These are phyloP conservation scores for Stegodyphus mimosarum DNA, from an alignment of 1,140 invertebrate species.

Conservation along the genomic window DNA sequence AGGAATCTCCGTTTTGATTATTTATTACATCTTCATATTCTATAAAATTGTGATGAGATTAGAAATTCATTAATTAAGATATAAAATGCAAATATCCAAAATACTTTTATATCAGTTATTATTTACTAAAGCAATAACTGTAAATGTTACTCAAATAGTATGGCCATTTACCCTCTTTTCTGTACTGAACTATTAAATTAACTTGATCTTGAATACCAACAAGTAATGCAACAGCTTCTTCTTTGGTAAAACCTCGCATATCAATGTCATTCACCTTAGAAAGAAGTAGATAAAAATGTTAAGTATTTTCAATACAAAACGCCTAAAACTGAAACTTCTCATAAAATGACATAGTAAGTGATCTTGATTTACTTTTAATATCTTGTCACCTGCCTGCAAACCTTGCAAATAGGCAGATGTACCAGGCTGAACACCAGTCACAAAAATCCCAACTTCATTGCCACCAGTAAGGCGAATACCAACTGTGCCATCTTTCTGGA, in stretches of 20 bases:
- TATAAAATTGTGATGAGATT: slow-evolving; percentile 4
- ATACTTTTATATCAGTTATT: no score
- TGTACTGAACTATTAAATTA: slow-evolving; percentile 91
- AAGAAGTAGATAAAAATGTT: not conserved
- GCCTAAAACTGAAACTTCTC: not conserved
- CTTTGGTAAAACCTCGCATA: slow-evolving; percentile 93
- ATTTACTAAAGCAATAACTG: no score
- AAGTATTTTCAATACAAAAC: not conserved
- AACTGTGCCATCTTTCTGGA: slow-evolving; percentile 91
- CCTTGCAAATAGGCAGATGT: slow-evolving; percentile 95
- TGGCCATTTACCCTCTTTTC: slow-evolving; percentile 75
- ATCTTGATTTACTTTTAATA: slow-evolving; percentile 80
- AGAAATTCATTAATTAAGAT: not conserved
- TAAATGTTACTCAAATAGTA: no score
- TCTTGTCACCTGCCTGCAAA: slow-evolving; percentile 93
- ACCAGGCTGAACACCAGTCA: slow-evolving; percentile 95
- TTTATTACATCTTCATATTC: slow-evolving; percentile 60
- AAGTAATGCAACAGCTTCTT: slow-evolving; percentile 95
- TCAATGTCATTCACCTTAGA: slow-evolving; percentile 86
- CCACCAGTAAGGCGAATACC: slow-evolving; percentile 97
- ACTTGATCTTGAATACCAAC: slow-evolving; percentile 94
- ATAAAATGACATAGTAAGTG: not conserved
- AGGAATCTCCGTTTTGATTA: slow-evolving; percentile 88
- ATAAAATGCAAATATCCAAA: not conserved
- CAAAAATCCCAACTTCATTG: slow-evolving; percentile 98